Conservation (phyloP, 2,888 invertebrate genomes). For the Lypha dubia region DNA sequence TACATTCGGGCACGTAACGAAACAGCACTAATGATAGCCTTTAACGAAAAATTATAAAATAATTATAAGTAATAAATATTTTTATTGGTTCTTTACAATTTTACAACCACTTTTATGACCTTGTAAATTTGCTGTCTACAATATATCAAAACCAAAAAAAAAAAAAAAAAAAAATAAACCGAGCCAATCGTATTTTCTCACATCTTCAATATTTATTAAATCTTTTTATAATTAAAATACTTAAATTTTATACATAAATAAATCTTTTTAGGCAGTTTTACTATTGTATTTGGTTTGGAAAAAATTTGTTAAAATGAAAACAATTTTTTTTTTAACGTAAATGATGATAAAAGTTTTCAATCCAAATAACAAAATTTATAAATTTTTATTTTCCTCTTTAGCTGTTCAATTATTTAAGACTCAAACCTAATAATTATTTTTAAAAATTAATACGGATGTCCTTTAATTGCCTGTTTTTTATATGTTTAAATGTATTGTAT, state of each 20-base stretch:
- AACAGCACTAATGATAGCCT: background rate
- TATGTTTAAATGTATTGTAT: background rate
- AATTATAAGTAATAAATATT: background rate
- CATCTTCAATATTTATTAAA: constrained; percentile 31
- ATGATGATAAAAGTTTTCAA: constrained; percentile 28
- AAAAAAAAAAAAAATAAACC: too few relatives aligned
- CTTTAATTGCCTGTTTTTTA: constrained; percentile 31
- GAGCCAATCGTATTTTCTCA: constrained; percentile 20
- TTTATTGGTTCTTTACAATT: constrained; percentile 21
- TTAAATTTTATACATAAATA: constrained; percentile 57
- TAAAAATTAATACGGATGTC: constrained; percentile 45
- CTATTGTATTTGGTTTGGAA: constrained; percentile 68
- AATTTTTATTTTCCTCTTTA: constrained; percentile 4
- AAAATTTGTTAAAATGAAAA: constrained; percentile 31
- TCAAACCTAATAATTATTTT: constrained; percentile 46
- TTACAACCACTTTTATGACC: constrained; percentile 55
- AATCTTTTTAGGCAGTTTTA: constrained; percentile 70
- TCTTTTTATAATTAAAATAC: constrained; percentile 50
- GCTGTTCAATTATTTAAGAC: constrained; percentile 39
- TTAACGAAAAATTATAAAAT: background rate
- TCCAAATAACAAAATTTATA: constrained; percentile 6
- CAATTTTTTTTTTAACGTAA: constrained; percentile 24
- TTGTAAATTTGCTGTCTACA: constrained; percentile 9
- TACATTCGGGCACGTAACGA: too few relatives aligned
- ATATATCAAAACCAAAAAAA: background rate